Percentiles rank a stretch among this genome's conserved stretches.
Evolutionary conservation across 2,797 vertebrate species (phyloP).

Genomic region (Catharus ustulatus): DNA sequence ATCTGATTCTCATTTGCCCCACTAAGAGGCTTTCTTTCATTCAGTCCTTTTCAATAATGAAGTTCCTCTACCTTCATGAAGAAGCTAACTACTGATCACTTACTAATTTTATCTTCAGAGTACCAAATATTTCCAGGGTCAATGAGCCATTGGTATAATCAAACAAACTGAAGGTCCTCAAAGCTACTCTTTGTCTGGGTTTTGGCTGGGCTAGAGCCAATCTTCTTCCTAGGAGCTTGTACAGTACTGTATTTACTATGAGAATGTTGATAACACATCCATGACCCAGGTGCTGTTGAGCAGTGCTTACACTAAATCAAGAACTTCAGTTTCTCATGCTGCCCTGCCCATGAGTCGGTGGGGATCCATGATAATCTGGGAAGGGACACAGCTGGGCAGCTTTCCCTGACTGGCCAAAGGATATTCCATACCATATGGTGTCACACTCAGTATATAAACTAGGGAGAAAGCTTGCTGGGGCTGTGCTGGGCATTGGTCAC

Average conservation of each 20-base stretch:
- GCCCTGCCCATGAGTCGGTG: rapidly evolving
- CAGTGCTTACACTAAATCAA: neutral
- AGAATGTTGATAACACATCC: neutral
- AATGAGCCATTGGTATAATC: neutral
- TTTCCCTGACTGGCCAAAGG: neutral
- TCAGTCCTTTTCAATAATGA: neutral
- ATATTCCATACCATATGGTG: neutral
- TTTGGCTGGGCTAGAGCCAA: neutral
- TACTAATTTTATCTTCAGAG: neutral
- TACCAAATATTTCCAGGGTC: neutral
- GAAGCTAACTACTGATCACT: neutral
- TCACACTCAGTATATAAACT: neutral
- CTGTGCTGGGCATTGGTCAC: rapidly evolving
- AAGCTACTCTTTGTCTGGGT: neutral
- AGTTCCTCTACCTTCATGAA: neutral
- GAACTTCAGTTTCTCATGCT: neutral
- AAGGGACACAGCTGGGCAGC: neutral
- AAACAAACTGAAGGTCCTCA: neutral
- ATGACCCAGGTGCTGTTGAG: neutral
- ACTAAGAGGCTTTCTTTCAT: neutral
- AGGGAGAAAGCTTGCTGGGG: neutral
- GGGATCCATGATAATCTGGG: neutral
- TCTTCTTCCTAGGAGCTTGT: neutral
- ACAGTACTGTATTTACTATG: neutral
- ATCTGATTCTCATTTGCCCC: neutral